Percentiles rank a stretch among this genome's conserved stretches.
phyloP scores from a whole-genome alignment of 2,113 vertebrate genomes.

The Apodemus sylvaticus region DNA sequence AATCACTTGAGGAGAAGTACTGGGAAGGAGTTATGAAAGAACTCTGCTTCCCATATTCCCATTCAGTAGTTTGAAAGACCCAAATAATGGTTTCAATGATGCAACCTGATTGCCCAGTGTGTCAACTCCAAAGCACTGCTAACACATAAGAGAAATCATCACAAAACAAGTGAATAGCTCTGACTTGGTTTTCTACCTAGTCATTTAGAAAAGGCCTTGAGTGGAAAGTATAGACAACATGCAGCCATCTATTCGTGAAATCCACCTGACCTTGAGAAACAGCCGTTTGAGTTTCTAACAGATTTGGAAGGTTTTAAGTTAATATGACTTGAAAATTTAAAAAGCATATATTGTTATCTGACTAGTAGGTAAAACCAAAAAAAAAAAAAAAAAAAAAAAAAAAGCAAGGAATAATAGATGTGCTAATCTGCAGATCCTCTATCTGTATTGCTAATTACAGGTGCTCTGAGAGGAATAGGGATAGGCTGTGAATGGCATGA shows the following conservation, averaged over 20 bases:
- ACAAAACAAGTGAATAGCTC: neutral
- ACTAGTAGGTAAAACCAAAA: neutral
- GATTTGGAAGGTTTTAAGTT: conserved; percentile 48
- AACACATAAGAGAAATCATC: conserved; percentile 48
- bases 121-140: conserved; percentile 22
- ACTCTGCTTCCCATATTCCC: neutral
- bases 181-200: conserved; percentile 18
- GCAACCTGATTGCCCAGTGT: conserved; percentile 43
- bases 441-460: neutral
- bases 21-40: conserved; percentile 4
- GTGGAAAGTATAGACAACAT: neutral
- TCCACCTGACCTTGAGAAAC: neutral
- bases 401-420: neutral
- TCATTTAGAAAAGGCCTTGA: conserved; percentile 27
- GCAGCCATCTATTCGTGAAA: neutral
- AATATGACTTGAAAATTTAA: conserved; percentile 53
- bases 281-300: conserved; percentile 53
- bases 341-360: conserved; percentile 45
- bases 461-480: neutral
- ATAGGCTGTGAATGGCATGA: neutral
- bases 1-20: neutral
- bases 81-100: conserved; percentile 23
- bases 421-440: neutral
- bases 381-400: too few species aligned
- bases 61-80: conserved; percentile 44